Base-by-base conservation (phyloP, 2,888 invertebrate species). In the Neocrepidodera transversa region DNA sequence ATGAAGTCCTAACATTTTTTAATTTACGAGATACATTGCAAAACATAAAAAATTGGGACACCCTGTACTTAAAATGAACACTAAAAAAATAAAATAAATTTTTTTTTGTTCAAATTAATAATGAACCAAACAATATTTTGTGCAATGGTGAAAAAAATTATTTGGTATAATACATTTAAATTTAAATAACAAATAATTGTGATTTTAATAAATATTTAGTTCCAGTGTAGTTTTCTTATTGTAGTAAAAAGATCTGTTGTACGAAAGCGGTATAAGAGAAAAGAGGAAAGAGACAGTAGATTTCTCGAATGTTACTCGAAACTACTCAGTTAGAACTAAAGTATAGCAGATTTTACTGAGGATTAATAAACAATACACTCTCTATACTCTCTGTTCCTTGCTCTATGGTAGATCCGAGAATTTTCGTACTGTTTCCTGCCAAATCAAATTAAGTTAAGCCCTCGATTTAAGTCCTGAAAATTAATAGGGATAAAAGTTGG, bases 341-440 rank as follows among this genome's bases (percentile, higher is more conserved):
- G 67, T 67, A 67, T 65, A 60, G 64, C 64, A 64, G 67, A 69
- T 68, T 68, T 66, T 64, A 57, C 59, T 63, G 61, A 49, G 66
- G 68, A 68, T 68, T 68, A 68, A 67, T 68, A 67, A 68, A 65
- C 67, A 67, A 68, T 68, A 67, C 66, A 58, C 63, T 51, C 58
- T 51, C 67, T 65, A 68, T 68, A 67, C 66, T 60, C 63, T 51
- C 58, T 51, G 59, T 61, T 59, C 59, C 60, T 63, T 65, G 59
- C 55, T 57, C 48, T 58, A 62, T 60, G 64, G 59, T 26, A 53
- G 65, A 65, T 58, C 28, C 63, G 58, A 62, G 56, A 56, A 60
- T 54, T 65, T 54, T 62, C 61, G 55, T 65, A 62, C 60, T 58
- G 54, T 65, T n/a, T 62, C 61, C 62, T 55, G 58, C 61, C 65